Base-by-base conservation (phyloP, 1,140 invertebrate genomes). In the Condylostylus longicornis region DNA sequence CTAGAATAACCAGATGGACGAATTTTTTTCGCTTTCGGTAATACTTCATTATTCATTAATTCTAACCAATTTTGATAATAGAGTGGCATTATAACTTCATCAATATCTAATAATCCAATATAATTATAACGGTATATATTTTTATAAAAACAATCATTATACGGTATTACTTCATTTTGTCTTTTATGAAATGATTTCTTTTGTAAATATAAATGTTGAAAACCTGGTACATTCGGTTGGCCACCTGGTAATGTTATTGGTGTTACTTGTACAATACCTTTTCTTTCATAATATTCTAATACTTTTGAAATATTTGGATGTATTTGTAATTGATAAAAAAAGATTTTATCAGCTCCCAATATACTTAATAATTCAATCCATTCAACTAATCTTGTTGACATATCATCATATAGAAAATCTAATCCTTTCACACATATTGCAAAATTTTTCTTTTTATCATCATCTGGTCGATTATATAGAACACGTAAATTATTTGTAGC, bases 101-200 rank as follows among this genome's bases (percentile, higher is more conserved):
- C 90, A 27, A 88, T 85, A 51, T 96, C 91, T 17, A 95, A 63
- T 10, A 96, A 63, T 0, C 82, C 84, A 21, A 95, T 79, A 62
- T 89, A 93, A 35, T 87, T 75, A 56, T 93, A 94, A 27, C 76
- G 68, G 54, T 91, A 90, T 62, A 91, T 72, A 54, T 93, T 84
- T 47, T 89, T 81, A 63, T 96, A 95, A 5, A 96, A 68, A 52
- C 91, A 96, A 55, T 96, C 91, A 61, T 96, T 96, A 67, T 95
- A 95, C 1, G 91, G 89, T 46, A 96, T 91, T 23, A 96, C 67
- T 59, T 96, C 90, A 60, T 94, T 91, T 52, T 94, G 86, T 9
- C 90, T 65, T 56, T 95, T 95, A 59, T 90, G 77, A 50, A 83
- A 91, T 2, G 82, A 79, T 57, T 86, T 87, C 54, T 86, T 86